Conservation (phyloP, 2,113 vertebrate genomes). For the Triplophysa dalaica region DNA sequence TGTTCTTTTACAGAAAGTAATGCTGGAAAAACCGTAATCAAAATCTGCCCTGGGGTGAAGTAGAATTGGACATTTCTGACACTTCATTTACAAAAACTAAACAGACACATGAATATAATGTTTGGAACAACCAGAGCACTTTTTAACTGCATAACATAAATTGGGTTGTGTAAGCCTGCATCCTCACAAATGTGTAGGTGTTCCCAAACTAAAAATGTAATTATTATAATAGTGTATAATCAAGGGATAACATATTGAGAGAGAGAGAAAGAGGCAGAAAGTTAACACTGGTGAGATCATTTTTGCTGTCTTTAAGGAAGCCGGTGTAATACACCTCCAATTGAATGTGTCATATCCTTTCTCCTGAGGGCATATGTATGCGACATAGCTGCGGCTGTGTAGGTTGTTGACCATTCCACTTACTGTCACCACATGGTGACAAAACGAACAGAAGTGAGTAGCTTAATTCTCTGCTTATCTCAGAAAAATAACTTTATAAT, state of each 20-base stretch:
- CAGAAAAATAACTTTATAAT: too few species aligned
- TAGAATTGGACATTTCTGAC: background rate
- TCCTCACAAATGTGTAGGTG: conserved; percentile 52
- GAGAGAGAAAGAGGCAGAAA: conserved; percentile 9
- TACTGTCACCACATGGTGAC: background rate
- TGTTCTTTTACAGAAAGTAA: background rate
- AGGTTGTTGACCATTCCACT: background rate
- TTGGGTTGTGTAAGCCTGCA: conserved; percentile 57
- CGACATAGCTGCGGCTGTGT: background rate
- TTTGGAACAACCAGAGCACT: conserved; percentile 50
- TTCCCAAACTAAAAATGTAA: conserved; percentile 18
- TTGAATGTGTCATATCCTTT: background rate
- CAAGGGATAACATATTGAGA: background rate
- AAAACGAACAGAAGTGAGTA: background rate
- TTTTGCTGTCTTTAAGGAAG: background rate
- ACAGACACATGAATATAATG: conserved; percentile 11
- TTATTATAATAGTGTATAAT: background rate
- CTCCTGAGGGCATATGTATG: background rate
- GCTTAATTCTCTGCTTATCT: too few species aligned
- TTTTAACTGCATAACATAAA: conserved; percentile 67
- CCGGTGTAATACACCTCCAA: background rate
- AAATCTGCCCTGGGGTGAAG: background rate
- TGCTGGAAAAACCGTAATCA: background rate
- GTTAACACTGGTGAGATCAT: background rate
- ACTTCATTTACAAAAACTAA: conserved; percentile 10